Evolutionary conservation across 2,888 invertebrate species (phyloP), one percentile per base, ranked within the genome.

Genomic region (Chorisops tibialis): DNA sequence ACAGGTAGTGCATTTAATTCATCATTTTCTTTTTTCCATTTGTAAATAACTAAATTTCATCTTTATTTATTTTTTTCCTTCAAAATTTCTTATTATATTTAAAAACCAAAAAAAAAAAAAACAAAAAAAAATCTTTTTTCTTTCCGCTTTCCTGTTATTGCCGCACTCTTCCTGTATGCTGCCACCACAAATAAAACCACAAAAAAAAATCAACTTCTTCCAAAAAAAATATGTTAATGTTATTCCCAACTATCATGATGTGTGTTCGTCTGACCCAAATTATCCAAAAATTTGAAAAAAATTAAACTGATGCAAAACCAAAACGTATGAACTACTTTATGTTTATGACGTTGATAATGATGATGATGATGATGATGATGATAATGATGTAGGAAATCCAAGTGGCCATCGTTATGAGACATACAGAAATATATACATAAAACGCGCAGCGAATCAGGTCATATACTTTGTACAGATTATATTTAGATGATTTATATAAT

Each of bases 351-450:
- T n/a, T n/a, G n/a, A n/a, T n/a, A n/a, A n/a, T n/a, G n/a, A n/a
- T n/a, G n/a, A n/a, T n/a, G n/a, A n/a, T n/a, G n/a, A n/a, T n/a
- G 11, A 37, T 43, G 54, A 41, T 41, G 52, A 24, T 37, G 41
- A 5, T 12, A 22, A 21, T 12, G 38, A n/a, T 43, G 61, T 51
- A 68, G 68, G 64, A 68, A 68, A 52, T 68, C 68, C 21, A 68
- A 68, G 63, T 68, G 68, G 68, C 68, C 68, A 59, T 68, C 68
- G 41, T 68, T 68, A 68, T 68, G 68, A 68, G 66, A 68, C 47
- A 68, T 68, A 66, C 67, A 67, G 67, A 65, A 63, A 63, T 67
- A 68, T 56, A 68, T 68, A 61, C 54, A 66, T 51, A 67, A 64
- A 64, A 64, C 65, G 64, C 67, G 67, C 63, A 65, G 66, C 63